A percentile compares a stretch with the other conserved stretches of the same genome.
phyloP scores from a whole-genome alignment of 2,113 vertebrate genomes.

The Mastomys natalensis region DNA sequence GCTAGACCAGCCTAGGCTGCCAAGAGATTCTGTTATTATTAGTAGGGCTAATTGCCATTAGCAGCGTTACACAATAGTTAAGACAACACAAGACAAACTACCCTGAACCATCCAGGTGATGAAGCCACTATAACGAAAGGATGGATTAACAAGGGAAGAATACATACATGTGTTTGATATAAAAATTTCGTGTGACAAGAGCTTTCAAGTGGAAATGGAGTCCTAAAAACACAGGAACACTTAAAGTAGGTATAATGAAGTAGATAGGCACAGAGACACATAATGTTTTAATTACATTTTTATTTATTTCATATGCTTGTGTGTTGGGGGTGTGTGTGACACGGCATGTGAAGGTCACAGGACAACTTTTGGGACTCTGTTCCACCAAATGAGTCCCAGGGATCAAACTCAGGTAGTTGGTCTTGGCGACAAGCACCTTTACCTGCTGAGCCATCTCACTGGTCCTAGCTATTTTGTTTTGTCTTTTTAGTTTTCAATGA shows the following conservation, averaged over 20 bases:
- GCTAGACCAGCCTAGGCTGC: too few species aligned
- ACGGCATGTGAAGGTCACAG: neutral
- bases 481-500: neutral
- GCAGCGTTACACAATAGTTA: neutral
- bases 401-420: neutral
- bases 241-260: neutral
- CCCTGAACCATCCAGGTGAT: neutral
- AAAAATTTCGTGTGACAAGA: neutral
- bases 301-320: neutral
- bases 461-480: neutral
- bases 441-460: neutral
- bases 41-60: neutral
- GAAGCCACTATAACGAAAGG: neutral
- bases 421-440: neutral
- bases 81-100: neutral
- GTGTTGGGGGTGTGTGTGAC: neutral
- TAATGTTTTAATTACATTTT: neutral
- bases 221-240: neutral
- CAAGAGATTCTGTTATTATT: neutral
- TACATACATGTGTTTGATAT: neutral
- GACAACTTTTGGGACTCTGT: neutral
- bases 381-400: neutral
- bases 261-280: neutral
- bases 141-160: neutral
- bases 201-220: neutral